Percentiles rank a stretch among this genome's conserved stretches.
Evolutionary conservation across 1,140 invertebrate species (phyloP).

Genomic region (Papilio helenus): DNA sequence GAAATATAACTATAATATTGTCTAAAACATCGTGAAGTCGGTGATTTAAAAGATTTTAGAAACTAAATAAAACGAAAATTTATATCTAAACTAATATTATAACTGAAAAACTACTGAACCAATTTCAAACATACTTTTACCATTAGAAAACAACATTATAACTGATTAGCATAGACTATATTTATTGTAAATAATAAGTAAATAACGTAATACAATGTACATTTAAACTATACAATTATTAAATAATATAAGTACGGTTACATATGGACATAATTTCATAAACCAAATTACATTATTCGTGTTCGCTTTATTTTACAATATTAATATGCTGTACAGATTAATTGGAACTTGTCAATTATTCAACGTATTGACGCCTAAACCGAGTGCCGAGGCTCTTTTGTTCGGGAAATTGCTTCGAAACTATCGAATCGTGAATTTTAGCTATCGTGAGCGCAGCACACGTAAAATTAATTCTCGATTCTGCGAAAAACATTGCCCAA

Average conservation of each 20-base stretch:
- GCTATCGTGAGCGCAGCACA: conserved; percentile 35
- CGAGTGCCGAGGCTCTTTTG: conserved; percentile 36
- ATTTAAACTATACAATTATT: background rate
- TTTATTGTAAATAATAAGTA: too few species aligned
- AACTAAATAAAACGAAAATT: too few species aligned
- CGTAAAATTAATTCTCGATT: conserved; percentile 30
- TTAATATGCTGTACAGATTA: conserved; percentile 32
- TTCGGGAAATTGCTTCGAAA: conserved; percentile 38
- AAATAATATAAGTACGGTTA: background rate
- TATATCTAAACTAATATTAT: too few species aligned
- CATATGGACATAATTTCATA: background rate
- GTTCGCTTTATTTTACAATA: conserved; percentile 19
- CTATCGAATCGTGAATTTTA: conserved; percentile 40
- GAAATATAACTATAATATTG: too few species aligned
- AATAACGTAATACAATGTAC: background rate
- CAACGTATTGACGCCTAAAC: conserved; percentile 34
- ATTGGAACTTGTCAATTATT: conserved; percentile 36
- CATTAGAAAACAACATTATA: too few species aligned
- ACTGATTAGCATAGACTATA: too few species aligned
- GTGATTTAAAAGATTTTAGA: too few species aligned
- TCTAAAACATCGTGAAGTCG: background rate
- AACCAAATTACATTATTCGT: background rate
- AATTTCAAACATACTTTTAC: too few species aligned
- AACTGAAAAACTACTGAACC: too few species aligned
- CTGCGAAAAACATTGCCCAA: conserved; percentile 33